Evolutionary conservation across 2,888 invertebrate species (phyloP).

Genomic region (Sphaeridia pumilis): DNA sequence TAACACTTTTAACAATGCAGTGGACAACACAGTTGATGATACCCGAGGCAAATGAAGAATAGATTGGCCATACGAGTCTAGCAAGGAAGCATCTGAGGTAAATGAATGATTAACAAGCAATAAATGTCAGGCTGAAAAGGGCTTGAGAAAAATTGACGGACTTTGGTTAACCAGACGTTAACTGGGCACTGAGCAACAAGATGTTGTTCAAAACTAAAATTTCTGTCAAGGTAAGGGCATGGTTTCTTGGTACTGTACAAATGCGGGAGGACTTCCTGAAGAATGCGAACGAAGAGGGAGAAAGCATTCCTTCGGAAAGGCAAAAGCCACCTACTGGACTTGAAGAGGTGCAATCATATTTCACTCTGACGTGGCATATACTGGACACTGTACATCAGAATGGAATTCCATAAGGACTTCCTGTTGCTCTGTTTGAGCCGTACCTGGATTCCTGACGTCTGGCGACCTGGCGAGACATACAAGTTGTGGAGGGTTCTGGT

Average conservation of each 20-base stretch:
- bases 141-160: not conserved
- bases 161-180: not conserved
- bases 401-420: slow-evolving; percentile 14
- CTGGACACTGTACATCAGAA: no score
- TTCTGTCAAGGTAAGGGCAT: no score
- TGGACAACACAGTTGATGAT: not conserved
- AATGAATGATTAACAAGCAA: not conserved
- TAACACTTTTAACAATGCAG: not conserved
- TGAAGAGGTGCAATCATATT: not conserved
- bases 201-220: no score
- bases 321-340: not conserved
- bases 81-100: not conserved
- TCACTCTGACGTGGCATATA: no score
- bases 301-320: not conserved
- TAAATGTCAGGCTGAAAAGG: not conserved
- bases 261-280: not conserved
- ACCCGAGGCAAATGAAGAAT: not conserved
- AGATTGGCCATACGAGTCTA: not conserved
- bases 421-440: slow-evolving; percentile 3
- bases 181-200: not conserved
- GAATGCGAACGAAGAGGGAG: not conserved
- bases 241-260: no score
- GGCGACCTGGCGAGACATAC: not conserved
- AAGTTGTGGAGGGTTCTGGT: no score
- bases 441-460: not conserved